Evolutionary conservation across 2,113 vertebrate genomes (phyloP), one percentile per base, ranked within the genome.

Genomic region (Ammodramus savannarum): DNA sequence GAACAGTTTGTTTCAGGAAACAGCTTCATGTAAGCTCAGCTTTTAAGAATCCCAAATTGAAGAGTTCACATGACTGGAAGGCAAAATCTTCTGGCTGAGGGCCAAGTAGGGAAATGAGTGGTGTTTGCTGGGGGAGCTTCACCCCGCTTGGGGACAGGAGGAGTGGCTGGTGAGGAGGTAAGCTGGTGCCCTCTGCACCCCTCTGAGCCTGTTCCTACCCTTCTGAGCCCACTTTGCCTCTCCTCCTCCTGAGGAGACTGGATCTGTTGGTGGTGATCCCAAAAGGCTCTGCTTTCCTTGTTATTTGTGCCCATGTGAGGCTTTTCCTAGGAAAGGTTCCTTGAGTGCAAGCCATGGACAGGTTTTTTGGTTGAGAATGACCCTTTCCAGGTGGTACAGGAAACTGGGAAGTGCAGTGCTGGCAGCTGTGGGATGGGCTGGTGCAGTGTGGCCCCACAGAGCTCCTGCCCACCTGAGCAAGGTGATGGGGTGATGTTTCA

Each of bases 41-140:
- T 96, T 96, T 94, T 96, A 96, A 87, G 75, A 95, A 84, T 90
- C 76, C 65, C 86, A 81, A 57, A 89, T 75, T 86, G 91, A 85
- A 76, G 80, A 91, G 81, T 93, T 95, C 88, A 78, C 71, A 65
- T 89, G 91, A 88, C 94, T 96, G 87, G 59, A 85, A 93, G 95
- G 95, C 95, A 96, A 92, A 92, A 91, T 78, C 27, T 73, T 68
- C 75, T 97, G 96, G 90, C 67, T 1, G 3, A 16, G 3, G 2
- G 86, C 95, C 94, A 81, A n/a, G 32, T 69, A 58, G 76, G 76
- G 87, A 95, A 86, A 63, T n/a, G 43, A 96, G 17, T 61, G 57
- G 51, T 78, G 63, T 92, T 90, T 81, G 62, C 93, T 84, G 68
- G 43, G 73, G 83, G 65, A 92, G 46, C 51, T 93, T 87, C 89